Evolutionary conservation across 2,797 vertebrate species (phyloP).

Genomic region (Tapera naevia): DNA sequence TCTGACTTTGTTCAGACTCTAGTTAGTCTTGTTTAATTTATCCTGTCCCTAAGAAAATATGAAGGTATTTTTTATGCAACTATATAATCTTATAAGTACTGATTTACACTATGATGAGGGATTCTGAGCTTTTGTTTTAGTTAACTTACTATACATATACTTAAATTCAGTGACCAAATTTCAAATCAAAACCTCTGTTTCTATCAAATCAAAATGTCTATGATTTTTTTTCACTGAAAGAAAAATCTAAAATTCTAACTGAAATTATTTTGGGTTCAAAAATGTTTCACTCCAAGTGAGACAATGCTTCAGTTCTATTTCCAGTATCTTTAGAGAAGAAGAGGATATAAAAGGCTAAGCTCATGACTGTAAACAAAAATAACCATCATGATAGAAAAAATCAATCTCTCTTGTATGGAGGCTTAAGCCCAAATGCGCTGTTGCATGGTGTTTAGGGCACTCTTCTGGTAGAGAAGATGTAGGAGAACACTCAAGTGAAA

Average conservation of each 20-base stretch:
- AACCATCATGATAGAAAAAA: not conserved
- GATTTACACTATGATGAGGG: not conserved
- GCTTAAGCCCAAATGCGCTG: not conserved
- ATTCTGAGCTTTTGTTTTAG: not conserved
- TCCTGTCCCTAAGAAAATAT: not conserved
- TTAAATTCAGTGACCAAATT: not conserved
- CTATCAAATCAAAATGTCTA: not conserved
- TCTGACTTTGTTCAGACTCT: not conserved
- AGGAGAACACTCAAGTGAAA: not conserved
- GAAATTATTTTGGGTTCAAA: not conserved
- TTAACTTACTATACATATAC: not conserved
- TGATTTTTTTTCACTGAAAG: not conserved
- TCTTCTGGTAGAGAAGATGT: not conserved
- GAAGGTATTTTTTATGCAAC: not conserved
- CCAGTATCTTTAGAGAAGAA: not conserved
- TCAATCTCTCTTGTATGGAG: not conserved
- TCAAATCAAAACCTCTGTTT: not conserved
- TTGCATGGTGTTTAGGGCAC: not conserved
- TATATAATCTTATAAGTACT: not conserved
- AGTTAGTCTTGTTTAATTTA: not conserved
- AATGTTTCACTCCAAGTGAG: not conserved
- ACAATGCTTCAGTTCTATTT: slow-evolving; percentile 9
- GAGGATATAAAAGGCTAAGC: slow-evolving; percentile 3
- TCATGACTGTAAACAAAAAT: slow-evolving; percentile 8
- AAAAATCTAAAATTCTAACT: not conserved